A percentile compares a stretch with the other conserved stretches of the same genome.
Conservation (phyloP, 2,797 vertebrate genomes). For the Fringilla coelebs region DNA sequence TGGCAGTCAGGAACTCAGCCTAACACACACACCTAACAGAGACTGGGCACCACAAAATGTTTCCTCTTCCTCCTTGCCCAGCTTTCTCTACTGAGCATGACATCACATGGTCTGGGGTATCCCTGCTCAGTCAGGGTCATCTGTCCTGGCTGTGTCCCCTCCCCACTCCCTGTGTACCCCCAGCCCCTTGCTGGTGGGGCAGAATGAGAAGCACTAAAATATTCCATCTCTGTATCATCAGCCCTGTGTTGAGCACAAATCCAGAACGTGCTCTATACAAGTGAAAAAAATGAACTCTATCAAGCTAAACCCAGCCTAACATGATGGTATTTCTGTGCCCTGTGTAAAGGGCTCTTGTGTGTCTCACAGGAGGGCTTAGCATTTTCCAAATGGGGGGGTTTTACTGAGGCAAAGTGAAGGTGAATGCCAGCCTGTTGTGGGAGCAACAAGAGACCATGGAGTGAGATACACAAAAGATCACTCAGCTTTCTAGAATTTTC, state of each 20-base stretch:
- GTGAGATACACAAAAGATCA: neutral
- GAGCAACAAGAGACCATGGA: neutral
- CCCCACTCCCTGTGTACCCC: neutral
- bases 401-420: neutral
- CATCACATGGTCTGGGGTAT: neutral
- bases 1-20: neutral
- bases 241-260: neutral
- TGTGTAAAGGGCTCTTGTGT: neutral
- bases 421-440: neutral
- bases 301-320: neutral
- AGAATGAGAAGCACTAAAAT: neutral
- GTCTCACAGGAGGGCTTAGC: neutral
- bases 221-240: neutral
- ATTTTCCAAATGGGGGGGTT: fast-evolving
- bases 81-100: neutral
- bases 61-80: neutral
- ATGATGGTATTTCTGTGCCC: neutral
- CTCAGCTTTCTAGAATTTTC: neutral
- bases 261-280: neutral
- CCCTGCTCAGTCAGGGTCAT: neutral
- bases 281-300: neutral
- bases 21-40: neutral
- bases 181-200: fast-evolving
- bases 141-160: neutral
- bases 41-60: neutral